Conservation (phyloP, 2,113 vertebrate genomes). For the Delphinapterus leucas region DNA sequence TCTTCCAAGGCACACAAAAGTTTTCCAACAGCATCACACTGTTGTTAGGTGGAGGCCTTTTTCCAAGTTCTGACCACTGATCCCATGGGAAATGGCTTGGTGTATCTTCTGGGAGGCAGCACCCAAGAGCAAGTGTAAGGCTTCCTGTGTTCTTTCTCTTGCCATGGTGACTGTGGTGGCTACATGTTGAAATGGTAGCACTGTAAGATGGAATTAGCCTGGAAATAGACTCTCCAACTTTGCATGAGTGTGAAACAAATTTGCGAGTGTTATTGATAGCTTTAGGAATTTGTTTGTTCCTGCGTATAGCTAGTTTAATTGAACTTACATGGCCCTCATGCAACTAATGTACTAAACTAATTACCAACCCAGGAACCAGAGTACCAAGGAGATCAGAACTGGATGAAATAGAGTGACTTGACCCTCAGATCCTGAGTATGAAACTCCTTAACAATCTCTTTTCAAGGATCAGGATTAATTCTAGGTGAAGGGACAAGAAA, state of each 20-base stretch:
- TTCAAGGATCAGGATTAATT: not conserved
- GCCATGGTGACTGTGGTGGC: not conserved
- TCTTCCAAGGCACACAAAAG: not conserved
- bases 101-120: not conserved
- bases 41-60: rapidly evolving
- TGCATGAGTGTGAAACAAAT: not conserved
- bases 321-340: not conserved
- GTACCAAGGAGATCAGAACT: not conserved
- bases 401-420: not conserved
- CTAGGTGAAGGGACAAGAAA: not conserved
- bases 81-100: not conserved
- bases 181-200: not conserved
- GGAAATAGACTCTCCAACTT: not conserved
- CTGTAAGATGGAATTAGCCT: not conserved
- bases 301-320: not conserved
- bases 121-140: not conserved
- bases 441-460: not conserved
- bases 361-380: not conserved
- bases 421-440: not conserved
- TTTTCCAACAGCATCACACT: not conserved
- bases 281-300: not conserved
- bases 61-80: not conserved
- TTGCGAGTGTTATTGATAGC: not conserved
- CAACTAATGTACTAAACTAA: not conserved
- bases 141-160: not conserved